These are phyloP conservation scores for Ectemnius cavifrons DNA, from an alignment of 2,888 invertebrate species.

Conservation along the genomic window DNA sequence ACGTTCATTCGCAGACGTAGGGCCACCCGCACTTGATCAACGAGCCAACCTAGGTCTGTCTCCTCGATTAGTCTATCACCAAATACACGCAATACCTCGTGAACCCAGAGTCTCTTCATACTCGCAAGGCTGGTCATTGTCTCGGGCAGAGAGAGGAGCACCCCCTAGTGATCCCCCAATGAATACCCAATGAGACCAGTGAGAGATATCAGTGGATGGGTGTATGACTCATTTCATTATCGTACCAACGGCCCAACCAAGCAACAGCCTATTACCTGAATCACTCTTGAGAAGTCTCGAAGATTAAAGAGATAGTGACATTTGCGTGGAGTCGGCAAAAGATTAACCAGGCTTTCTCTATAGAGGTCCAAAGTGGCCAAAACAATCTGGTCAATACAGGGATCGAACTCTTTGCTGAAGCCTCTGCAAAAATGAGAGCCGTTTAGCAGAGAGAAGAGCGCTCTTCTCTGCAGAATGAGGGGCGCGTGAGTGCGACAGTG, in stretches of 20 bases:
- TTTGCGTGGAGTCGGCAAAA: constrained; percentile 95
- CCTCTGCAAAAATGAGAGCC: constrained; percentile 78
- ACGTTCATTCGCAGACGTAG: constrained; percentile 73
- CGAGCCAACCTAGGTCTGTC: constrained; percentile 90
- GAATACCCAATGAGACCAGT: too few species aligned
- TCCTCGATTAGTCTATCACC: constrained; percentile 94
- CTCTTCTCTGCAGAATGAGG: constrained; percentile 17
- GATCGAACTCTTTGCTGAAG: constrained; percentile 96
- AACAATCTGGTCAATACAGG: constrained; percentile 93
- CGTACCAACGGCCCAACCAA: too few species aligned
- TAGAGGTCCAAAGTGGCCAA: constrained; percentile 92
- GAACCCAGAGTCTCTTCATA: constrained; percentile 96
- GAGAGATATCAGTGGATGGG: background rate
- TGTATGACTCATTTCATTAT: too few species aligned
- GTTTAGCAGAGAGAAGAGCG: too few species aligned
- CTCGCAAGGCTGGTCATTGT: constrained; percentile 90
- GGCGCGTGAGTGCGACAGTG: too few species aligned
- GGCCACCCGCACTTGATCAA: constrained; percentile 84
- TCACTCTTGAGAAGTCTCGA: constrained; percentile 95
- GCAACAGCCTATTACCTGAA: constrained; percentile 81
- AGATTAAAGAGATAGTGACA: constrained; percentile 97
- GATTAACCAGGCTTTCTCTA: constrained; percentile 87
- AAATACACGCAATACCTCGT: constrained; percentile 95
- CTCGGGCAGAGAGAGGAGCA: constrained; percentile 94
- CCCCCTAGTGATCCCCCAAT: constrained; percentile 87